These are phyloP conservation scores for Hypanus sabinus DNA, from an alignment of 2,113 vertebrate species.

Conservation along the genomic window DNA sequence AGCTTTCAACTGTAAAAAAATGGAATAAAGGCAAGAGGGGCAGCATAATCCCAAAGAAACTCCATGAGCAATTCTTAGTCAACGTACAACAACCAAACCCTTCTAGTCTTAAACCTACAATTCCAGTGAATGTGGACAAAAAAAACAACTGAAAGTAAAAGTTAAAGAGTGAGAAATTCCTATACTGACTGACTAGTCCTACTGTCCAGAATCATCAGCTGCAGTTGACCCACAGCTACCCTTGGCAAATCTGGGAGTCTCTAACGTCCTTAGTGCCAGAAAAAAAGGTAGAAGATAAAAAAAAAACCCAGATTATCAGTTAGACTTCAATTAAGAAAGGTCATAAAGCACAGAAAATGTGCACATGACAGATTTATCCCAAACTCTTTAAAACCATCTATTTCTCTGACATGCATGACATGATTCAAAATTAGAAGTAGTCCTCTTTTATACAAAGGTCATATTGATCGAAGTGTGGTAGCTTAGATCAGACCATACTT, in stretches of 20 bases:
- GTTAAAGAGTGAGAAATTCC: no score
- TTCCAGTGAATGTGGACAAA: not conserved
- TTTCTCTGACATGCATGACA: slow-evolving; percentile 5
- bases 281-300: not conserved
- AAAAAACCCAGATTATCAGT: not conserved
- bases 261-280: no score
- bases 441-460: slow-evolving; percentile 13
- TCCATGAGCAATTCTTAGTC: not conserved
- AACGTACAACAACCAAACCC: not conserved
- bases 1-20: not conserved
- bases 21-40: not conserved
- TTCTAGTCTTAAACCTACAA: not conserved
- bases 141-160: not conserved
- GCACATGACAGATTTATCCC: not conserved
- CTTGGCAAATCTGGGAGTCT: no score
- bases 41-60: not conserved
- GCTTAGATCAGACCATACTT: not conserved
- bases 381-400: not conserved
- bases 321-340: not conserved
- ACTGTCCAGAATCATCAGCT: no score
- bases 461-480: not conserved
- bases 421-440: not conserved
- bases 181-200: no score
- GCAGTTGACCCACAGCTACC: no score
- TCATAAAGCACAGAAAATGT: not conserved